A percentile compares a stretch with the other conserved stretches of the same genome.
phyloP scores from a whole-genome alignment of 92 coral and sea anemone genomes.

The Pocillopora meandrina region DNA sequence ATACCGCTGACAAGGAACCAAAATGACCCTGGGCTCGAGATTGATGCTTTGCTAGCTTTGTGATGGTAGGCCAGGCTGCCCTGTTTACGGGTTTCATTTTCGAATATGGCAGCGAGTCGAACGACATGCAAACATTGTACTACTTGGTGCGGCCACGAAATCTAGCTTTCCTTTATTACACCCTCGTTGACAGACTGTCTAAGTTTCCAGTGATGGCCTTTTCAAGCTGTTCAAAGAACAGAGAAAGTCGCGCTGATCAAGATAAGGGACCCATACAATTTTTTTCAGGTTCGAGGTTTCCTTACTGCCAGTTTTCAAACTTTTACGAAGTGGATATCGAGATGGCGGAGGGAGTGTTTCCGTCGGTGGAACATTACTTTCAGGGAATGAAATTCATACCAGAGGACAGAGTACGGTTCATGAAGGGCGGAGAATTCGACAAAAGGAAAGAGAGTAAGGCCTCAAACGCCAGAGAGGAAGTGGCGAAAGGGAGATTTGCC shows the following conservation, averaged over 20 bases:
- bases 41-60: no score
- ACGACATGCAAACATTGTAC: no score
- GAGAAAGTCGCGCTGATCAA: not conserved
- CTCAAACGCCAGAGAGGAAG: conserved; percentile 38
- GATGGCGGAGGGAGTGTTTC: conserved; percentile 87
- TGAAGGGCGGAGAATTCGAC: conserved; percentile 73
- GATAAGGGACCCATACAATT: conserved; percentile 16
- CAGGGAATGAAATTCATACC: conserved; percentile 91
- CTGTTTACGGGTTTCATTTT: no score
- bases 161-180: no score
- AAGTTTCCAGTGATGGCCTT: conserved; percentile 7
- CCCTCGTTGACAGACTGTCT: no score
- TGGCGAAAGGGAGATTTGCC: conserved; percentile 70
- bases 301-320: conserved; percentile 69
- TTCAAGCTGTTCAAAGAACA: conserved; percentile 6
- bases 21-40: no score
- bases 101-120: no score
- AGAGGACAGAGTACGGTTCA: conserved; percentile 72
- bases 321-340: conserved; percentile 80
- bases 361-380: conserved; percentile 90
- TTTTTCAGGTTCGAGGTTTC: conserved; percentile 31
- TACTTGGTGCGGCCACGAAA: no score
- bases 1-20: no score
- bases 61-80: no score
- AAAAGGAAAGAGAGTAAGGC: conserved; percentile 44